phyloP scores from a whole-genome alignment of 2,888 invertebrate species.

The Rhodophaea formosa region DNA sequence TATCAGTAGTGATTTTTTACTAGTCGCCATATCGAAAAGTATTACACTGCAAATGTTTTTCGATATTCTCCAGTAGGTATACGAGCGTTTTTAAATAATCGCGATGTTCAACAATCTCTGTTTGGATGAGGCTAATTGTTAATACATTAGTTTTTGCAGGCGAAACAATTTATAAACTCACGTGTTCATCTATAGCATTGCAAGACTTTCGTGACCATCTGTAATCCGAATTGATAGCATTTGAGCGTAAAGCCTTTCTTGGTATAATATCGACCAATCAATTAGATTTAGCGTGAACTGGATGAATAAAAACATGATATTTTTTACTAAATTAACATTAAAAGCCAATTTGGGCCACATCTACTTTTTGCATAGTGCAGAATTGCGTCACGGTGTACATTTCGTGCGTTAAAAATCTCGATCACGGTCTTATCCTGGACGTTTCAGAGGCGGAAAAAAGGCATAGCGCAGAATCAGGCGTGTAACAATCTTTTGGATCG shows the following conservation, averaged over 20 bases:
- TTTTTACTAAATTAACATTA: slow-evolving; percentile 50
- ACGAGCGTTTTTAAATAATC: slow-evolving; percentile 54
- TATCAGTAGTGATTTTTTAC: slow-evolving; percentile 52
- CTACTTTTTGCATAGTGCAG: slow-evolving; percentile 68
- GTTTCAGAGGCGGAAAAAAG: slow-evolving; percentile 50
- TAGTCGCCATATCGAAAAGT: slow-evolving; percentile 50
- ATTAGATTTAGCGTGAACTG: slow-evolving; percentile 54
- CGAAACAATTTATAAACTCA: slow-evolving; percentile 16
- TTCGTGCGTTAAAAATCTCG: slow-evolving; percentile 72
- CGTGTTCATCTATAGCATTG: slow-evolving; percentile 15
- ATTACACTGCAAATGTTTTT: slow-evolving; percentile 54
- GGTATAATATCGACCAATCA: slow-evolving; percentile 39
- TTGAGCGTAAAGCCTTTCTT: slow-evolving; percentile 33
- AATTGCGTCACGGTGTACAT: slow-evolving; percentile 57
- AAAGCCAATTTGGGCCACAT: slow-evolving; percentile 48
- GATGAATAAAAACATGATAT: slow-evolving; percentile 51
- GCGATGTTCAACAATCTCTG: slow-evolving; percentile 47
- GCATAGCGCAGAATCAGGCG: slow-evolving; percentile 36
- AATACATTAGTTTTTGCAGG: slow-evolving; percentile 50
- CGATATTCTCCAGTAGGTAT: slow-evolving; percentile 39
- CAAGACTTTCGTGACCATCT: slow-evolving; percentile 38
- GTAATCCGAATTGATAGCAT: slow-evolving; percentile 24
- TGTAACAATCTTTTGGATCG: slow-evolving; percentile 57
- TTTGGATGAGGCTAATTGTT: slow-evolving; percentile 55
- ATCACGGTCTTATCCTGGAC: slow-evolving; percentile 55